Conservation (phyloP, 2,888 invertebrate genomes). For the Heliconius cydno region DNA sequence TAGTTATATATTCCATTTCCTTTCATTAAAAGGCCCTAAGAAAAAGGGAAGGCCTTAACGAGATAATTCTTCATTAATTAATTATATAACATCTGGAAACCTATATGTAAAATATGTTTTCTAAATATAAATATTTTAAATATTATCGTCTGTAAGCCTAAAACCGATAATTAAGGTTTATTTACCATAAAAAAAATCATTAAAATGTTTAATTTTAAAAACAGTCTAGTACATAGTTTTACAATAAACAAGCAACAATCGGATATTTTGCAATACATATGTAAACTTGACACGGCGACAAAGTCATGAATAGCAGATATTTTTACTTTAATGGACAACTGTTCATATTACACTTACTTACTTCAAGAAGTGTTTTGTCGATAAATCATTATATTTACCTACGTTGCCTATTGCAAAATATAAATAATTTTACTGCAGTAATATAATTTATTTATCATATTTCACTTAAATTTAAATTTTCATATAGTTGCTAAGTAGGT, state of each 20-base stretch:
- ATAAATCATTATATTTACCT: slow-evolving; percentile 1
- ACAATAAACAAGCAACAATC: slow-evolving; percentile 10
- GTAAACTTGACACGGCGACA: neutral
- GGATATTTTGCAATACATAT: slow-evolving; percentile 7
- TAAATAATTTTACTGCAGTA: neutral
- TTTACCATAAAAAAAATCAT: neutral
- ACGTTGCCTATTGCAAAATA: neutral
- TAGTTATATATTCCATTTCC: neutral
- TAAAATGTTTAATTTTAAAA: neutral
- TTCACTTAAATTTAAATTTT: neutral
- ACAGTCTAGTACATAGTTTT: neutral
- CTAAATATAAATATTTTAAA: too few species aligned
- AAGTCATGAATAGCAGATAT: slow-evolving; percentile 4
- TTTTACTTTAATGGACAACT: neutral
- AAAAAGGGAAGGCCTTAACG: too few species aligned
- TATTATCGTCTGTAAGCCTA: neutral
- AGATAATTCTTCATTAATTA: too few species aligned
- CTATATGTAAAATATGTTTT: too few species aligned
- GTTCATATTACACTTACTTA: slow-evolving; percentile 20
- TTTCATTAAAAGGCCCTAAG: neutral
- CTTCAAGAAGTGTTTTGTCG: neutral
- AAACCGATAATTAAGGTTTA: neutral
- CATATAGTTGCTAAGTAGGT: neutral
- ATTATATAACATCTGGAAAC: too few species aligned
- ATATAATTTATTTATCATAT: neutral